Evolutionary conservation across 2,797 vertebrate genomes (phyloP).

Genomic region (Fratercula arctica): DNA sequence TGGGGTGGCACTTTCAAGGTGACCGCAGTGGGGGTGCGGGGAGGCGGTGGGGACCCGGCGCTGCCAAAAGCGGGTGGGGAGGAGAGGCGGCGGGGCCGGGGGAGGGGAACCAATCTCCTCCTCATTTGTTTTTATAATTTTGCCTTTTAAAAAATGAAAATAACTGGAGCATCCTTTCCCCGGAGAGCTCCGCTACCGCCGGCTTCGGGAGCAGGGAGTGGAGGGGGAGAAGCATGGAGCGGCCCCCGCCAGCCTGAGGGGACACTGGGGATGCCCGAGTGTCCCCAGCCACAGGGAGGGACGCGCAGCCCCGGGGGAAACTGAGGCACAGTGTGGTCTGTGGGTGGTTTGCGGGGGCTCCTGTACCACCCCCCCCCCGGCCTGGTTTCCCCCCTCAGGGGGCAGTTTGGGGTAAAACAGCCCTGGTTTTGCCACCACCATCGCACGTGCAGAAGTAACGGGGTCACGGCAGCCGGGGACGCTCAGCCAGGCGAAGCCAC

Average conservation of each 20-base stretch:
- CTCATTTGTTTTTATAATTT: slow-evolving; percentile 48
- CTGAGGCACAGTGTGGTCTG: not conserved
- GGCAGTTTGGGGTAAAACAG: not conserved
- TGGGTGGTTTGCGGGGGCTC: accelerated
- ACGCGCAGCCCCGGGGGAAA: not conserved
- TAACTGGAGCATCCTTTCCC: slow-evolving; percentile 51
- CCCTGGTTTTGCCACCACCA: not conserved
- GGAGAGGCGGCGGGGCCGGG: not conserved
- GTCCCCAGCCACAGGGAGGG: not conserved
- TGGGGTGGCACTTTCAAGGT: not conserved
- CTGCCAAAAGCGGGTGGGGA: not conserved
- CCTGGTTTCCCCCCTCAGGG: accelerated
- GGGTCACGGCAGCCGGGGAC: not conserved
- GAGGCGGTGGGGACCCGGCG: not conserved
- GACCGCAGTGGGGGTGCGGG: accelerated
- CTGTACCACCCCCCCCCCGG: not conserved
- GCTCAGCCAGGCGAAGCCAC: accelerated
- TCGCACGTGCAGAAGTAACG: too few relatives aligned
- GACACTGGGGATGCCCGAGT: not conserved
- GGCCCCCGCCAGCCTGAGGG: not conserved
- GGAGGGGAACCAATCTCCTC: slow-evolving; percentile 9
- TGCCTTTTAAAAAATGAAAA: slow-evolving; percentile 33
- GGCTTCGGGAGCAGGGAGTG: not conserved
- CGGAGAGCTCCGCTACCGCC: not conserved
- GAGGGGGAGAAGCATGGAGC: not conserved